Percentiles rank a stretch among this genome's conserved stretches.
phyloP scores from a whole-genome alignment of 92 coral and sea anemone species.

The Epizoanthus fatuus region DNA sequence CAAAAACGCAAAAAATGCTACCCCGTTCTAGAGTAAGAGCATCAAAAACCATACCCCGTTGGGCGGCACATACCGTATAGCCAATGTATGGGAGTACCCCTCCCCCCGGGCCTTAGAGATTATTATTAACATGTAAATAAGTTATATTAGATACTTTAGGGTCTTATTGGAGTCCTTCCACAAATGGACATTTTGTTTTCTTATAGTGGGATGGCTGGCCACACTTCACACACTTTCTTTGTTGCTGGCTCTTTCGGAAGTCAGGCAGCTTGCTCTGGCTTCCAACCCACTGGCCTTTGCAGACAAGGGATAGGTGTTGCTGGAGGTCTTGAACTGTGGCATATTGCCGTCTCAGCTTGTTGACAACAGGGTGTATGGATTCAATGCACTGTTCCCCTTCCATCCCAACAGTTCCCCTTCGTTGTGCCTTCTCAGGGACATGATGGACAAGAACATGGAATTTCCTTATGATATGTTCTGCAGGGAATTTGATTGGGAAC shows the following conservation, averaged over 20 bases:
- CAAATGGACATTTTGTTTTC: background rate
- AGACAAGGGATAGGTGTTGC: constrained; percentile 21
- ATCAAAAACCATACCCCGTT: too few species aligned
- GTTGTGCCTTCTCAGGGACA: background rate
- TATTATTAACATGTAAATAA: too few species aligned
- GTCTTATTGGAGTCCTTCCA: too few species aligned
- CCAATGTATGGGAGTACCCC: too few species aligned
- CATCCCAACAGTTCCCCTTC: constrained; percentile 32
- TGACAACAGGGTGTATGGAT: constrained; percentile 47
- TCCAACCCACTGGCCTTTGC: constrained; percentile 8
- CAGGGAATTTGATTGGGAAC: constrained; percentile 29
- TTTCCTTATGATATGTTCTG: background rate
- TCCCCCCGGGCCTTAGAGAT: too few species aligned
- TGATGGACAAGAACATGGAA: constrained; percentile 1
- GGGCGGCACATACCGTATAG: too few species aligned
- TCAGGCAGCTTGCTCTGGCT: background rate
- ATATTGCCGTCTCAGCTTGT: constrained; percentile 22
- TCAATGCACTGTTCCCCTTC: constrained; percentile 33
- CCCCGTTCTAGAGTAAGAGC: too few species aligned
- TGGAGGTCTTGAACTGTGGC: constrained; percentile 13
- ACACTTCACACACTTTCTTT: background rate
- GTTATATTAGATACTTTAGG: too few species aligned
- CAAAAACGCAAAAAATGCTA: too few species aligned
- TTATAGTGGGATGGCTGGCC: constrained; percentile 3
- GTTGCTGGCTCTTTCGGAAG: constrained; percentile 1